phyloP scores from a whole-genome alignment of 2,113 vertebrate species.

The Aegotheles bennettii region DNA sequence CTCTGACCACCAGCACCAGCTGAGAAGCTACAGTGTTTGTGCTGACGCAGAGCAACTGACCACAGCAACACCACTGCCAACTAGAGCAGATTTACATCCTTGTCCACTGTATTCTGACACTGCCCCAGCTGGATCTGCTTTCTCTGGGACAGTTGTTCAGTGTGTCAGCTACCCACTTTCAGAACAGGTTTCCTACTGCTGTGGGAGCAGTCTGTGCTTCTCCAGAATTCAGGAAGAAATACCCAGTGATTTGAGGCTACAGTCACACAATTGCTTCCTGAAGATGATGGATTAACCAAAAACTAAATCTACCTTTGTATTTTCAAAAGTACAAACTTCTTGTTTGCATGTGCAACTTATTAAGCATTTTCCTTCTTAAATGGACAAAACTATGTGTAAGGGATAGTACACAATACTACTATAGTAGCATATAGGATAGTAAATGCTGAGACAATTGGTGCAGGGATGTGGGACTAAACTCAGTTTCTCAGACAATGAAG shows the following conservation, averaged over 20 bases:
- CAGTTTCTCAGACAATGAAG: neutral
- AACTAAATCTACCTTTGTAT: neutral
- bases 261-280: neutral
- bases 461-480: neutral
- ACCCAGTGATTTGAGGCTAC: neutral
- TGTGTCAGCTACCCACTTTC: neutral
- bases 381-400: neutral
- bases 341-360: neutral
- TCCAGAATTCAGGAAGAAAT: neutral
- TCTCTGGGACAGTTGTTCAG: neutral
- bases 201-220: neutral
- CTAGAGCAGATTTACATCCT: neutral
- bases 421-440: neutral
- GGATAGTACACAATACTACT: neutral
- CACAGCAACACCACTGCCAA: neutral
- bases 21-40: neutral
- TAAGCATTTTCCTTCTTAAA: neutral
- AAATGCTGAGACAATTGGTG: neutral
- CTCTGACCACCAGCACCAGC: neutral
- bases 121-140: neutral
- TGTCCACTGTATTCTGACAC: fast-evolving
- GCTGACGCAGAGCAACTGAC: neutral
- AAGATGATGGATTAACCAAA: neutral
- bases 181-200: neutral
- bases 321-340: neutral